phyloP scores from a whole-genome alignment of 2,888 invertebrate genomes.

The Diaperis boleti region DNA sequence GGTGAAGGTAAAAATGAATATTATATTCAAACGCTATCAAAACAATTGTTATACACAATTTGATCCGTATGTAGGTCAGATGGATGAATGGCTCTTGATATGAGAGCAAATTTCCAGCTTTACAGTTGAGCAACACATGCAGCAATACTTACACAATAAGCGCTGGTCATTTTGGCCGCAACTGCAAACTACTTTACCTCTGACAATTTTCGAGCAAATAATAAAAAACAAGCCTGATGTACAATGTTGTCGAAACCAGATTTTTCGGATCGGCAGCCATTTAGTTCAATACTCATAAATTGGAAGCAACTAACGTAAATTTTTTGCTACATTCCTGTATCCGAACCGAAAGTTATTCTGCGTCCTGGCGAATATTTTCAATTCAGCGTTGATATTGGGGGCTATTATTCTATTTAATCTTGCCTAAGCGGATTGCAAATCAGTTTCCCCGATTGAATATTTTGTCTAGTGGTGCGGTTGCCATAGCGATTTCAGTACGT shows the following conservation, averaged over 20 bases:
- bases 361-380: constrained; percentile 52
- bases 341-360: constrained; percentile 18
- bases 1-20: too few species aligned
- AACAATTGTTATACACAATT: too few species aligned
- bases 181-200: neutral
- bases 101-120: neutral
- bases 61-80: too few species aligned
- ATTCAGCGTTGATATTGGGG: constrained; percentile 54
- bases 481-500: constrained; percentile 49
- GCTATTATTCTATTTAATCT: constrained; percentile 59
- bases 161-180: neutral
- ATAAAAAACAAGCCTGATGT: neutral
- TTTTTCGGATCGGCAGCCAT: neutral
- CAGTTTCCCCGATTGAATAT: constrained; percentile 54
- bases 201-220: neutral
- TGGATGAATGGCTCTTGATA: neutral
- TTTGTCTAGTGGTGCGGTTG: constrained; percentile 55
- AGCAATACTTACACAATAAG: neutral
- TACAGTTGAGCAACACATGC: neutral
- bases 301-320: constrained; percentile 1
- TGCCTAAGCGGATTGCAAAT: constrained; percentile 57
- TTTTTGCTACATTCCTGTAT: neutral
- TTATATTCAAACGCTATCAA: too few species aligned
- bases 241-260: neutral
- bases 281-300: neutral